These are phyloP conservation scores for Gallinago stenura DNA, from an alignment of 2,797 vertebrate species.

Conservation along the genomic window DNA sequence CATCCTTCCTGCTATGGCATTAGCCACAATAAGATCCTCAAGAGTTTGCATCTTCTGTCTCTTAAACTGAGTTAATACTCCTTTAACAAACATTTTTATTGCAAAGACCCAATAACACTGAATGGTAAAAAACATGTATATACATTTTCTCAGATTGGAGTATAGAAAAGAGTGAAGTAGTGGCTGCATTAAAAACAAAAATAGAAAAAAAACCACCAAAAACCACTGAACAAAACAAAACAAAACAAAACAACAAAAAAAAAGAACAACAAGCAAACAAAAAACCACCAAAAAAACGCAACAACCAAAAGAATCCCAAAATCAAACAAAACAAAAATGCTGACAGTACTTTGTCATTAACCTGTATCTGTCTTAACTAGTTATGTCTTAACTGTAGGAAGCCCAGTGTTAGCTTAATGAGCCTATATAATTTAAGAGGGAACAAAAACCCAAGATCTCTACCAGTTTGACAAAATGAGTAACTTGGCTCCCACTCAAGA, in stretches of 20 bases:
- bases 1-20: neutral
- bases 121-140: neutral
- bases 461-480: accelerated
- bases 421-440: neutral
- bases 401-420: neutral
- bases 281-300: too few species aligned
- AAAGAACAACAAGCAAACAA: too few species aligned
- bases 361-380: too few species aligned
- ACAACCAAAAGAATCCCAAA: too few species aligned
- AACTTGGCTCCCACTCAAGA: neutral
- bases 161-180: neutral
- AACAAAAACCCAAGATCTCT: neutral
- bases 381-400: neutral
- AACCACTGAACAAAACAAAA: too few species aligned
- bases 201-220: neutral
- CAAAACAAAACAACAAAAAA: too few species aligned
- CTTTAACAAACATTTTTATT: neutral
- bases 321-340: neutral
- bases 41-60: neutral
- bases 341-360: neutral
- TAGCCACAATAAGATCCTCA: neutral
- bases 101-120: neutral
- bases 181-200: neutral
- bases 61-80: neutral
- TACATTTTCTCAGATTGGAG: neutral